Conservation (phyloP, 1,140 invertebrate genomes). For the Cyrtorhinus lividipennis region DNA sequence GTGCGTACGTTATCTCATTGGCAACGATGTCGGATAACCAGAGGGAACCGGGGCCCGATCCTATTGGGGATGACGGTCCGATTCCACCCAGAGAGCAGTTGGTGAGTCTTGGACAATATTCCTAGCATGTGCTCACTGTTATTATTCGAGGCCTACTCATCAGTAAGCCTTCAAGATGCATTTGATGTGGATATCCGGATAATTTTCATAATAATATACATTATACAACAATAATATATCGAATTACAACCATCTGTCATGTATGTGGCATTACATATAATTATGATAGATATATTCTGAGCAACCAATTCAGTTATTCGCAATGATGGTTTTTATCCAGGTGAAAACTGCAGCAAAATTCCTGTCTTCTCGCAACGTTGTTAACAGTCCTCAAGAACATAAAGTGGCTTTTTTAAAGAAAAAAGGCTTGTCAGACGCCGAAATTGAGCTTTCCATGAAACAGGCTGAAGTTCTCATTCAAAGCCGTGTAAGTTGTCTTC, state of each 20-base stretch:
- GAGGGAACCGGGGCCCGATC: background rate
- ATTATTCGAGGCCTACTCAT: background rate
- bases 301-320: too few relatives aligned
- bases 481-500: conserved; percentile 3
- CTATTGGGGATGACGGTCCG: conserved; percentile 12
- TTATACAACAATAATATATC: too few relatives aligned
- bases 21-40: background rate
- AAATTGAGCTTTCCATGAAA: conserved; percentile 19
- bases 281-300: too few relatives aligned
- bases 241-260: too few relatives aligned
- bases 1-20: too few relatives aligned
- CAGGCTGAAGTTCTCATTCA: conserved; percentile 9
- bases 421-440: conserved; percentile 18
- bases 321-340: conserved; percentile 10
- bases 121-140: background rate
- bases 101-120: background rate
- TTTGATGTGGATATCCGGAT: too few relatives aligned
- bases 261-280: too few relatives aligned
- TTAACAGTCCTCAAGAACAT: conserved; percentile 4
- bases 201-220: too few relatives aligned
- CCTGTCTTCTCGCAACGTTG: conserved; percentile 12
- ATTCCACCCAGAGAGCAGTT: conserved; percentile 14
- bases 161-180: too few relatives aligned
- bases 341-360: conserved; percentile 18
- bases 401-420: conserved; percentile 20